Conservation (phyloP, 2,797 vertebrate species). For the Amphiprion clarkii region DNA sequence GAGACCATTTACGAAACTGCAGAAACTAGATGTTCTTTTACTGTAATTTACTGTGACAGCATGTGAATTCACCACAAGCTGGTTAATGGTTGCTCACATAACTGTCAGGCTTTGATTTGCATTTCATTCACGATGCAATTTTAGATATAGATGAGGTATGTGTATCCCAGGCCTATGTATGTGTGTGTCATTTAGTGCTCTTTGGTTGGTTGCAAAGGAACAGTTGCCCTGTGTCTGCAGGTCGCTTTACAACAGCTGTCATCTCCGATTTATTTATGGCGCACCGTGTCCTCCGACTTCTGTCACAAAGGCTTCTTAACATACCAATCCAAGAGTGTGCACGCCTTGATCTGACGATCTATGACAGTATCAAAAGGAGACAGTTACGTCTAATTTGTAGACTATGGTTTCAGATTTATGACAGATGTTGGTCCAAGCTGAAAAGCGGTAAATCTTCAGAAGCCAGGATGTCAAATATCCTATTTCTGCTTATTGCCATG, state of each 20-base stretch:
- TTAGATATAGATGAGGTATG: constrained; percentile 6
- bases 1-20: neutral
- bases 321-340: constrained; percentile 27
- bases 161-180: neutral
- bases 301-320: constrained; percentile 55
- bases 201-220: constrained; percentile 14
- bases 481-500: constrained; percentile 43
- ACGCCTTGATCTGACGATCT: constrained; percentile 51
- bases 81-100: constrained; percentile 31
- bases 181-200: constrained; percentile 4
- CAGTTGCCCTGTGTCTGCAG: constrained; percentile 9
- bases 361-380: constrained; percentile 59
- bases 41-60: constrained; percentile 28
- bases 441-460: constrained; percentile 48
- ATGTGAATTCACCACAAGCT: constrained; percentile 40
- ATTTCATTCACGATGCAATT: constrained; percentile 8
- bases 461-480: constrained; percentile 49
- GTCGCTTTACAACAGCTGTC: constrained; percentile 30
- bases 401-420: constrained; percentile 68
- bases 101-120: constrained; percentile 44
- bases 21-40: constrained; percentile 17
- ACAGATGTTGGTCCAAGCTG: constrained; percentile 68
- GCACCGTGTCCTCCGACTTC: constrained; percentile 34
- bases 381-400: constrained; percentile 61
- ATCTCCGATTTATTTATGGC: constrained; percentile 49